phyloP scores from a whole-genome alignment of 2,888 invertebrate genomes.

The Melanotus villosus region DNA sequence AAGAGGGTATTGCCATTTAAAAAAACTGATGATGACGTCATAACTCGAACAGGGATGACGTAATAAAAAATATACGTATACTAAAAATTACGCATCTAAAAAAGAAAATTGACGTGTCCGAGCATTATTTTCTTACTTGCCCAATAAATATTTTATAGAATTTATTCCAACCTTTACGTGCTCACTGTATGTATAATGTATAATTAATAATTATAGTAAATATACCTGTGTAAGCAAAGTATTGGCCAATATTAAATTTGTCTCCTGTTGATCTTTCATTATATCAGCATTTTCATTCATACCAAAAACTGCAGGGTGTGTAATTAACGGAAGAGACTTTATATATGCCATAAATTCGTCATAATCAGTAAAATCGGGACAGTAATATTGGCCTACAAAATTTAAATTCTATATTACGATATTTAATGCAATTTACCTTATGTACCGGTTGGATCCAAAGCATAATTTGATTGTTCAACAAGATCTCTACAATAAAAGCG shows the following conservation, averaged over 20 bases:
- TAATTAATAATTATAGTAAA: too few species aligned
- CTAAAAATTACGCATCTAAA: too few species aligned
- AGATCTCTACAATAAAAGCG: constrained; percentile 84
- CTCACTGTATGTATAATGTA: too few species aligned
- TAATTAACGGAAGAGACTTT: constrained; percentile 80
- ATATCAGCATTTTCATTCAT: constrained; percentile 95
- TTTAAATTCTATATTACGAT: constrained; percentile 30
- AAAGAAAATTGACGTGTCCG: too few species aligned
- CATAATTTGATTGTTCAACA: constrained; percentile 75
- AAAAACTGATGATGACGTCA: too few species aligned
- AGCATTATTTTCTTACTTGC: too few species aligned
- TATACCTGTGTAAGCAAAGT: constrained; percentile 83
- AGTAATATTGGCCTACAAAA: constrained; percentile 76
- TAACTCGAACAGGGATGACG: too few species aligned
- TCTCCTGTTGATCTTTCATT: constrained; percentile 91
- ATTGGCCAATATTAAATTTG: constrained; percentile 81
- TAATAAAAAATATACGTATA: too few species aligned
- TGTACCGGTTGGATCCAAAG: constrained; percentile 77
- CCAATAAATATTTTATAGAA: too few species aligned
- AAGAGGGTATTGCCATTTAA: too few species aligned
- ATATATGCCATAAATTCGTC: constrained; percentile 79
- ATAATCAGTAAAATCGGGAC: constrained; percentile 82
- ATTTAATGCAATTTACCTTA: too few species aligned
- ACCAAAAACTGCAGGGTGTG: constrained; percentile 90
- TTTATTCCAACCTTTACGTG: too few species aligned